phyloP scores from a whole-genome alignment of 2,113 vertebrate genomes.

The Anguilla rostrata region DNA sequence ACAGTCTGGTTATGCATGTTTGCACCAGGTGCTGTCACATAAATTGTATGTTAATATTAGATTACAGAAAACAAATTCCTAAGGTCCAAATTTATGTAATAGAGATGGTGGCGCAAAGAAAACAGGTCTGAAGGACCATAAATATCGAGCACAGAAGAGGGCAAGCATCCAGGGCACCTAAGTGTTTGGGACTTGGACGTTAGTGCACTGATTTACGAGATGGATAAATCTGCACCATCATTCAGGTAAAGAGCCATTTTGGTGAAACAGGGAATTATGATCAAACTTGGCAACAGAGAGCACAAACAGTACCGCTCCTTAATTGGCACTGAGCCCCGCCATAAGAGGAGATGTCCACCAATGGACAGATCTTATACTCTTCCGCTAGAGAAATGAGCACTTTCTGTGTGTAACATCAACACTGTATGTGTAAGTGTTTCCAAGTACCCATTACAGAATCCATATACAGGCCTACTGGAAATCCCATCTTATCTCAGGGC shows the following conservation, averaged over 20 bases:
- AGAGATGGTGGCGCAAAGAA: background rate
- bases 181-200: background rate
- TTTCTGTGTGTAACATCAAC: too few relatives aligned
- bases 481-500: too few relatives aligned
- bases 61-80: background rate
- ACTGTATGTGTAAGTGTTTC: too few relatives aligned
- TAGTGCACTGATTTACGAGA: background rate
- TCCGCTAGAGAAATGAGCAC: too few relatives aligned
- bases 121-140: background rate
- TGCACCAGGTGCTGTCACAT: background rate
- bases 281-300: too few relatives aligned
- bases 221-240: background rate
- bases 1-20: background rate
- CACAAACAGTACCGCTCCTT: too few relatives aligned
- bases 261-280: too few relatives aligned
- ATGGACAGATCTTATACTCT: too few relatives aligned
- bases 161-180: background rate
- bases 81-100: background rate
- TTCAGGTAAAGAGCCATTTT: background rate
- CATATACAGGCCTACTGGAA: too few relatives aligned
- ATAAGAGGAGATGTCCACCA: too few relatives aligned
- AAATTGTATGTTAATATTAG: background rate
- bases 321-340: too few relatives aligned
- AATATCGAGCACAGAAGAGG: background rate
- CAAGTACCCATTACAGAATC: too few relatives aligned